Evolutionary conservation across 2,888 invertebrate species (phyloP).

Genomic region (Micropterix aruncella): DNA sequence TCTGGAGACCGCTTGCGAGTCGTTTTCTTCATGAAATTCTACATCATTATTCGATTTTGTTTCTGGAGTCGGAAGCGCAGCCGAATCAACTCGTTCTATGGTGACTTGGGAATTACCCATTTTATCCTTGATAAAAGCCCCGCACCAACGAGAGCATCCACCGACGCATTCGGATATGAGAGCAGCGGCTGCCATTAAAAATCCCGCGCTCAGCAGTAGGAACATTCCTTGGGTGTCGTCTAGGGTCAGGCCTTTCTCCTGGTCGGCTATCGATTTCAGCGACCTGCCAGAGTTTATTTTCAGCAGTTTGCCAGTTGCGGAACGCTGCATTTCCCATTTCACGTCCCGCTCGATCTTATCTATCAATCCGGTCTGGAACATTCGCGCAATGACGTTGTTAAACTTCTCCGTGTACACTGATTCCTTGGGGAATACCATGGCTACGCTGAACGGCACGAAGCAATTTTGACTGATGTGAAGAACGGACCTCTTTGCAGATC

Average conservation of each 20-base stretch:
- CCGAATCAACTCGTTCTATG: too few relatives aligned
- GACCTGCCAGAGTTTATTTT: too few relatives aligned
- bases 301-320: constrained; percentile 42
- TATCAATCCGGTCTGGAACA: constrained; percentile 53
- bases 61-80: too few relatives aligned
- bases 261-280: constrained; percentile 31
- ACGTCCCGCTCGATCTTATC: constrained; percentile 54
- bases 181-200: constrained; percentile 45
- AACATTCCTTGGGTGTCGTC: constrained; percentile 79
- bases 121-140: too few relatives aligned
- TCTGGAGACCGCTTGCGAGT: too few relatives aligned
- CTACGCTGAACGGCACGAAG: constrained; percentile 57
- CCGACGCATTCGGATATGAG: constrained; percentile 58
- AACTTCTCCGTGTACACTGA: constrained; percentile 49
- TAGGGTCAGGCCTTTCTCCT: constrained; percentile 60
- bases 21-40: too few relatives aligned
- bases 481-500: constrained; percentile 41
- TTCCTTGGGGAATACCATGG: constrained; percentile 46
- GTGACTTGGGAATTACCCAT: too few relatives aligned
- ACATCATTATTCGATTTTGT: too few relatives aligned
- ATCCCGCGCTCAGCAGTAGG: constrained; percentile 55
- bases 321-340: constrained; percentile 56
- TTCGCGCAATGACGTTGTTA: constrained; percentile 42
- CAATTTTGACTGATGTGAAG: constrained; percentile 63
- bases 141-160: too few relatives aligned